Base-by-base conservation (phyloP, 2,888 invertebrate genomes). In the Agrilus cyanescens region DNA sequence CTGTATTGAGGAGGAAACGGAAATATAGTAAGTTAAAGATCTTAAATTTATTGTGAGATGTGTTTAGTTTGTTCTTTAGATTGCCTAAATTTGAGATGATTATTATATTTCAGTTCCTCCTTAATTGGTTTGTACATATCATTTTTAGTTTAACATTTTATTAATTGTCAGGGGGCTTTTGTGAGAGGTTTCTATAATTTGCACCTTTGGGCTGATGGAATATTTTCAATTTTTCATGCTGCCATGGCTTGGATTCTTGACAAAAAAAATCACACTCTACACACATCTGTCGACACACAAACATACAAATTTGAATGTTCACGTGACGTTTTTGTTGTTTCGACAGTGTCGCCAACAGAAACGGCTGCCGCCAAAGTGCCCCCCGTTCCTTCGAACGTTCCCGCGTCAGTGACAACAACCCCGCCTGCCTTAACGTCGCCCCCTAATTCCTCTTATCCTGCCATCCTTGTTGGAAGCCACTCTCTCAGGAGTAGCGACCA, bases 391-490 rank as follows among this genome's bases (percentile, higher is more conserved):
- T 45, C 51, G 10, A 44, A 48, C 25, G 35, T 42, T 36, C 44
- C 46, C 18, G 15, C 44, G 10, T 44, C 40, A 12, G 18, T 38
- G 36, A 58, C 53, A 25, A 65, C 66, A 42, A 71, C 71, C 50
- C 71, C 72, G 10, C 70, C 70, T 18, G 56, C 62, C 39, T 49
- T 63, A 38, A 61, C 61, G 36, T 63, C 72, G 29, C 75, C 76
- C 41, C 73, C 75, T 3, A 70, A 72, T 40, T 65, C 75, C 48
- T 76, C 75, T 41, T 84, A 84, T 64, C 85, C 85, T 38, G 83
- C 83, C 38, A 80, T 85, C 39, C 70, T 85, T 58, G 84, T 83
- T 66, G 81, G 82, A 57, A 63, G 74, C 53, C 56, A 56, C 50
- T 53, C 58, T 48, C 57, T 57, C 43, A 66, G 62, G 44, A 64